Evolutionary conservation across 1,140 invertebrate genomes (phyloP).

Genomic region (Drosophila subobscura): DNA sequence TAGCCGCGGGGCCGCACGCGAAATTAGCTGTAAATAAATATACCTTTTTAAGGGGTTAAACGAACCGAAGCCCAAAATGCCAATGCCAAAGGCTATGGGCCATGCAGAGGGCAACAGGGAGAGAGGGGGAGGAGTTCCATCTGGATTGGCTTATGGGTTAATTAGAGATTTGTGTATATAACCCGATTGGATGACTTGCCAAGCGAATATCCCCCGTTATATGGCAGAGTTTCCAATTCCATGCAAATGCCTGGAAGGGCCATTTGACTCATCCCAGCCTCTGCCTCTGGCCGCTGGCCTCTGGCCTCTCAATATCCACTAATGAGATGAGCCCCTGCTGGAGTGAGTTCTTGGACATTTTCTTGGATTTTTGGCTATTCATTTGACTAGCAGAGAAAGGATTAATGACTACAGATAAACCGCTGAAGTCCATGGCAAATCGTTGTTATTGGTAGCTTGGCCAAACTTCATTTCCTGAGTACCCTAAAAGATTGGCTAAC

Average conservation of each 20-base stretch:
- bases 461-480: no score
- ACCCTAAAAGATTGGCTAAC: no score
- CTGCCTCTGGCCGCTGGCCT: no score
- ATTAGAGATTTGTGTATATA: constrained; percentile 39
- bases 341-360: no score
- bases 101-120: constrained; percentile 2
- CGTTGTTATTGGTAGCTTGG: no score
- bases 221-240: constrained; percentile 13
- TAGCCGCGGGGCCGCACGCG: constrained; percentile 37
- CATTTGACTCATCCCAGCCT: no score
- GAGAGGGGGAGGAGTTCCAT: background rate
- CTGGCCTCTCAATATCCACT: background rate
- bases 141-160: constrained; percentile 44
- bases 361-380: no score
- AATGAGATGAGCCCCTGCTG: constrained; percentile 10
- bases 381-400: no score
- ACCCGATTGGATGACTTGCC: constrained; percentile 21
- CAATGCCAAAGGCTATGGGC: constrained; percentile 32
- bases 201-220: constrained; percentile 25
- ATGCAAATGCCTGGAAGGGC: no score
- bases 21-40: constrained; percentile 70
- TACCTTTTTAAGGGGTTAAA: constrained; percentile 47
- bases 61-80: constrained; percentile 13
- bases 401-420: no score
- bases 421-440: no score